Base-by-base conservation (phyloP, 2,797 vertebrate species). In the Gymnoscopelus braueri region DNA sequence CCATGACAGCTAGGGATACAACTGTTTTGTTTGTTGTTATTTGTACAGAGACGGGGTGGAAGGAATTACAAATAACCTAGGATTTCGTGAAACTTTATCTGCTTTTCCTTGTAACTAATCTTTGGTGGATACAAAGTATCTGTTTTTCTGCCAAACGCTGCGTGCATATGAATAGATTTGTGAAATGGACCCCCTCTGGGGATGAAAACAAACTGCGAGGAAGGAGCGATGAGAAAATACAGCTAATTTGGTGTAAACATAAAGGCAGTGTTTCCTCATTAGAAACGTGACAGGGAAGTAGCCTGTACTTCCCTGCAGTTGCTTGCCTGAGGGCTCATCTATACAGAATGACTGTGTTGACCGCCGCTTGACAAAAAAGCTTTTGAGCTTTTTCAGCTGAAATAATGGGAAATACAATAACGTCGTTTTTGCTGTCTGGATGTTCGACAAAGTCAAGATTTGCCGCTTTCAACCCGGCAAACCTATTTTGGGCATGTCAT, bases 241-340 rank as follows among this genome's bases (percentile, higher is more conserved):
- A 60, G 67, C 69, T 77, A 63, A 81, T 87, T 88, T 79, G 65
- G 79, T 75, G 60, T 79, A 71, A 83, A 84, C 79, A 81, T 52
- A 72, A 86, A 80, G 75, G 47, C 3, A 1, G 79, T 8, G 50
- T 62, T 29, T 77, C 75, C 79, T 83, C 74, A 77, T 89, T 87
- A 84, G 79, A 75, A 75, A 65, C n/a, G 24, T 60, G 64, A 44
- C 61, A 53, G 13, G 29, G 44, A 52, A 61, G 56, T 47, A 65
- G 71, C 65, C 65, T 70, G 26, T 26, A 64, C 60, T 55, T 69
- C 57, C 74, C 74, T 29, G 65, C 60, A 50, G 65, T 62, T 74
- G 23, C 3, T 12, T 53, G 50, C 65, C 70, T 14, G 57, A 8
- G 39, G 39, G 8, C 8, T 9, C 39, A 44, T 44, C 39, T 10